Percentiles rank a stretch among this genome's conserved stretches.
phyloP scores from a whole-genome alignment of 2,888 invertebrate species.

The Eupithecia abbreviata region DNA sequence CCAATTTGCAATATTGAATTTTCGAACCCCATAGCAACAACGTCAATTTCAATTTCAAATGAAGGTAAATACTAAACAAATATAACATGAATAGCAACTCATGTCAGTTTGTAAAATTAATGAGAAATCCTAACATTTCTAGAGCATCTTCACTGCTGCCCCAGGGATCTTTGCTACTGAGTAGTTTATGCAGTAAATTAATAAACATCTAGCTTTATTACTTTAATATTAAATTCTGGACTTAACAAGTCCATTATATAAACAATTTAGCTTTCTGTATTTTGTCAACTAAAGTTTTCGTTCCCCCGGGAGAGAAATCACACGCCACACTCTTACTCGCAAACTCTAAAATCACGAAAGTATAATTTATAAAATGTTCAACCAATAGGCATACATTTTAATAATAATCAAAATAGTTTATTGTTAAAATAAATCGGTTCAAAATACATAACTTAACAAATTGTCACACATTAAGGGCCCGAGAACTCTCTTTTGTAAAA shows the following conservation, averaged over 20 bases:
- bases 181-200: slow-evolving; percentile 9
- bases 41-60: not conserved
- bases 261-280: not conserved
- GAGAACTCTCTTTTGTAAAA: no score
- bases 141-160: slow-evolving; percentile 6
- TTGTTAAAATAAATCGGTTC: no score
- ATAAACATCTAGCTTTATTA: slow-evolving; percentile 11
- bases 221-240: slow-evolving; percentile 3
- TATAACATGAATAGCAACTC: not conserved
- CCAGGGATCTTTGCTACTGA: slow-evolving; percentile 7
- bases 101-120: slow-evolving; percentile 12
- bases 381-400: not conserved
- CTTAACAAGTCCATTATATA: not conserved
- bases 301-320: not conserved
- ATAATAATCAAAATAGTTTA: not conserved
- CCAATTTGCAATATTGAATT: not conserved
- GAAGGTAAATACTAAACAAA: not conserved
- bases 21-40: not conserved
- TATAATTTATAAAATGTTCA: not conserved
- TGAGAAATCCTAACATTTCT: slow-evolving; percentile 16
- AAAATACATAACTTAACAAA: no score
- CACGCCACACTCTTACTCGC: not conserved
- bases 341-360: not conserved
- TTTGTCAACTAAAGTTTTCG: not conserved
- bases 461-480: no score